A percentile compares a stretch with the other conserved stretches of the same genome.
These are phyloP conservation scores for Phrynocephalus vlangalii DNA, from an alignment of 2,797 vertebrate genomes.

Conservation along the genomic window DNA sequence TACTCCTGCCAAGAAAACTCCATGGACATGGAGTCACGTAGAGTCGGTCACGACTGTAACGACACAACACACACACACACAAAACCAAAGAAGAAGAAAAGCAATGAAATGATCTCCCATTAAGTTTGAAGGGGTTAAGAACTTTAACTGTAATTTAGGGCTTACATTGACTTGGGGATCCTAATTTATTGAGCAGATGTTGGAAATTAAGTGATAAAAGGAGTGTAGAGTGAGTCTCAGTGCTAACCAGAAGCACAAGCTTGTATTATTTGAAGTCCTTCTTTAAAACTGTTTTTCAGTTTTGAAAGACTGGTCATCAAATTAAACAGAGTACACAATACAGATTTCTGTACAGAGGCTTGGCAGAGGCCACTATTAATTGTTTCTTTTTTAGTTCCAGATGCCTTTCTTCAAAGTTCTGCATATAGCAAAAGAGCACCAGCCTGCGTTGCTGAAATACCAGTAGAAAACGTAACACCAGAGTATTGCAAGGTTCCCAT, in stretches of 20 bases:
- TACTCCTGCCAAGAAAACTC: no score
- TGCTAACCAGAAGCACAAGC: not conserved
- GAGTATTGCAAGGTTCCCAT: conserved; percentile 35
- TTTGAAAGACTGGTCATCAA: conserved; percentile 52
- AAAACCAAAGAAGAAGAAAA: not conserved
- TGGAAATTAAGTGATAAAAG: not conserved
- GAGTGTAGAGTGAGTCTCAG: conserved; percentile 8
- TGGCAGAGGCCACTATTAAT: conserved; percentile 54
- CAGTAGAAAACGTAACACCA: conserved; percentile 37
- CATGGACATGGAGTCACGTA: no score
- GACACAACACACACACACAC: no score
- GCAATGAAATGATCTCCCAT: not conserved
- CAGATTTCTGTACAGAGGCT: conserved; percentile 6
- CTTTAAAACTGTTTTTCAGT: conserved; percentile 36
- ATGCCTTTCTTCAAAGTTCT: conserved; percentile 58
- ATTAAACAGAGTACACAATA: conserved; percentile 53
- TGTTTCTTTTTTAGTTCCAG: conserved; percentile 55
- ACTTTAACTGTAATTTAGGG: rapidly evolving
- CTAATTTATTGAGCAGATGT: not conserved
- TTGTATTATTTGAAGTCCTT: rapidly evolving
- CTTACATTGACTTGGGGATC: rapidly evolving
- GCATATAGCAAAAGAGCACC: conserved; percentile 47
- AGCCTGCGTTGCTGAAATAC: conserved; percentile 44
- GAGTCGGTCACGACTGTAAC: no score
- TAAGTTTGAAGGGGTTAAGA: not conserved